Base-by-base conservation (phyloP, 2,888 invertebrate species). In the Cetonia aurata region DNA sequence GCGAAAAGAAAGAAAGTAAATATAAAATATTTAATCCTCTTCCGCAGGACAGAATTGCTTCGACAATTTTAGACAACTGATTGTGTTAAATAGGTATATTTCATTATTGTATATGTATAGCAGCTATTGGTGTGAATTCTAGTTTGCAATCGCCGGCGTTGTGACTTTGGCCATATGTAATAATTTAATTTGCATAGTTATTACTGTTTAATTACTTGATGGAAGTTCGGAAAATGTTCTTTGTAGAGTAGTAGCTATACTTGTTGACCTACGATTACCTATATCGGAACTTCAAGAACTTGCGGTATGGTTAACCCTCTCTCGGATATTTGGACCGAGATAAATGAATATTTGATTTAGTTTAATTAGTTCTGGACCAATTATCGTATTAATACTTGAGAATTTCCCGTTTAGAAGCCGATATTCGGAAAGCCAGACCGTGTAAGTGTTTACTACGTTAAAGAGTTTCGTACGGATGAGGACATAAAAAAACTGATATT, bases 161-260 rank as follows among this genome's bases (percentile, higher is more conserved):
- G 8, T 6, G 25, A 19, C 17, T 59, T 59, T 59, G 15, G n/a
- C 42, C 15, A 44, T 19, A 59, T 25, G 19, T 59, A 59, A n/a
- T 25, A 59, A 41, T 72, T 75, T 72, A 75, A 77, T 77, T 77
- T 77, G 75, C 76, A 77, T 77, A 76, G 74, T 76, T 74, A 77
- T 77, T 77, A 73, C 73, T 67, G 68, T 73, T 74, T 68, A 73
- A 70, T 56, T 74, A 69, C 71, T 72, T 74, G 60, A 57, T 59
- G 55, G 62, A 71, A 71, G 67, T 62, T 71, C 59, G 67, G 59
- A 50, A 50, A 67, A 59, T 67, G 71, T 71, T 71, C 71, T 57
- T 53, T 53, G 48, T 60, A 44, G 52, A 60, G 50, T 42, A 42
- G 42, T 25, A 25, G 25, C 25, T 25, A 25, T 71, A 67, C 71